Evolutionary conservation across 53 echinoderm and acorn worm genomes (phyloP).

Genomic region (Echinometra lucunter): DNA sequence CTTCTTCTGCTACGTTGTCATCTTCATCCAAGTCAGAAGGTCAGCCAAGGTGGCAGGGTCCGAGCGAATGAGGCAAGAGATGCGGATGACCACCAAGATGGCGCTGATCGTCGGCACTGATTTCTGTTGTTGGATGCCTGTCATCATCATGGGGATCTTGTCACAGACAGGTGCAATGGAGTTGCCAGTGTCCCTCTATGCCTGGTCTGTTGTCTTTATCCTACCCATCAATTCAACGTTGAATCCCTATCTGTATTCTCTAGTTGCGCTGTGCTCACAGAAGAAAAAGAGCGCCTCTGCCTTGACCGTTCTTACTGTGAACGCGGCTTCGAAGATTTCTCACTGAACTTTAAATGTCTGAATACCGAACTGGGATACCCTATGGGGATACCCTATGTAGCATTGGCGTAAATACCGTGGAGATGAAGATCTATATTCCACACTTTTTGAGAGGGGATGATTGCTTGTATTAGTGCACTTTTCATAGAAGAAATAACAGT

Average conservation of each 20-base stretch:
- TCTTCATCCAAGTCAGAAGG: constrained; percentile 40
- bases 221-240: constrained; percentile 52
- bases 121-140: constrained; percentile 59
- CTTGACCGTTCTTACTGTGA: background rate
- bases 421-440: too few relatives aligned
- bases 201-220: constrained; percentile 39
- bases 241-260: constrained; percentile 46
- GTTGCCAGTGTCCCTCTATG: constrained; percentile 43
- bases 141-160: constrained; percentile 60
- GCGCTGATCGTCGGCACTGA: constrained; percentile 56
- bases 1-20: constrained; percentile 43
- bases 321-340: background rate
- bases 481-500: too few relatives aligned
- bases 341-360: background rate
- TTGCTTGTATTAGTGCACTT: too few relatives aligned
- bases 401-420: too few relatives aligned
- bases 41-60: constrained; percentile 9
- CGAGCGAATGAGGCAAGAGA: constrained; percentile 39
- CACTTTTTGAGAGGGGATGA: too few relatives aligned
- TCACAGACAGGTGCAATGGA: constrained; percentile 11
- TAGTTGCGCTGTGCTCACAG: constrained; percentile 20
- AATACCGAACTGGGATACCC: too few relatives aligned
- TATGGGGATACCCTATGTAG: too few relatives aligned
- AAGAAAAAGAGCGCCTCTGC: background rate
- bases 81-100: constrained; percentile 26